A percentile compares a stretch with the other conserved stretches of the same genome.
phyloP scores from a whole-genome alignment of 2,113 vertebrate species.

The Caloenas nicobarica region DNA sequence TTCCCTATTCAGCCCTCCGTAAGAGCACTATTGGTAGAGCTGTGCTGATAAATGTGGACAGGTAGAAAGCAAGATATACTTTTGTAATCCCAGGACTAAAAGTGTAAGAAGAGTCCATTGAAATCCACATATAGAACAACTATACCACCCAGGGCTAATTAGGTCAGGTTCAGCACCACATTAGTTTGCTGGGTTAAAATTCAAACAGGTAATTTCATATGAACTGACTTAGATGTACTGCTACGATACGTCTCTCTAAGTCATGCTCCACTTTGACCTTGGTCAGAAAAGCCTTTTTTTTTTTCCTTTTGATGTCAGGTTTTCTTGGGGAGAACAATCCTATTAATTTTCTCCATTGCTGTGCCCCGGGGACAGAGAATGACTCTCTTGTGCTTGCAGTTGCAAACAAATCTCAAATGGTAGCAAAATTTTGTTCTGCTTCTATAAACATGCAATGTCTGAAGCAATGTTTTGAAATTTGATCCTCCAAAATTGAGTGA shows the following conservation, averaged over 20 bases:
- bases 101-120: neutral
- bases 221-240: neutral
- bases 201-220: neutral
- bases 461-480: neutral
- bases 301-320: neutral
- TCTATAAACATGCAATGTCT: neutral
- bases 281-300: neutral
- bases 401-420: neutral
- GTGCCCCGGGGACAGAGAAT: neutral
- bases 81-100: neutral
- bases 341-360: neutral
- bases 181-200: neutral
- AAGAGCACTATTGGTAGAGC: neutral
- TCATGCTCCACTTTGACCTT: neutral
- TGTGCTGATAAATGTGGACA: neutral
- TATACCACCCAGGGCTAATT: neutral
- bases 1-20: neutral
- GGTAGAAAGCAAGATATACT: neutral
- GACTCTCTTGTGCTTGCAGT: neutral
- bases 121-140: neutral
- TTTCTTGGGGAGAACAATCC: neutral
- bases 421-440: neutral
- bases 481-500: neutral
- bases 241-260: neutral
- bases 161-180: neutral